Conservation (phyloP, 2,888 invertebrate species). For the Stictocephala bisonia region DNA sequence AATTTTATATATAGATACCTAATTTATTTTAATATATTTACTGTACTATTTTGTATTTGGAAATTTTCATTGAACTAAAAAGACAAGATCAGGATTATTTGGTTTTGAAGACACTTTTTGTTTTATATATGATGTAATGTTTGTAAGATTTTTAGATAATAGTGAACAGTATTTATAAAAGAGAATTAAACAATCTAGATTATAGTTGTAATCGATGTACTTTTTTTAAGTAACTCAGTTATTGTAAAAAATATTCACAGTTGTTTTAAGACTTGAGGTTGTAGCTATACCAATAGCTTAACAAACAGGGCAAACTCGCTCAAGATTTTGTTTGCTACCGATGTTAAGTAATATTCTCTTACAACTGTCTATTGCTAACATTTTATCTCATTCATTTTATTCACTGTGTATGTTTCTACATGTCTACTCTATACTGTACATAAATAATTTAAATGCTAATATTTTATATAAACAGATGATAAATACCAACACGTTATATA, state of each 20-base stretch:
- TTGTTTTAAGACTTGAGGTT: constrained; percentile 29
- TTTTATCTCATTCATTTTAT: not conserved
- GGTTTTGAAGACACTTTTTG: too few relatives aligned
- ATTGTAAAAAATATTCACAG: not conserved
- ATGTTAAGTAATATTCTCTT: constrained; percentile 14
- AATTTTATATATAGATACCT: too few relatives aligned
- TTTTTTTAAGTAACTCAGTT: too few relatives aligned
- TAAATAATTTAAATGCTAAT: constrained; percentile 22
- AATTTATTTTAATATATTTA: too few relatives aligned
- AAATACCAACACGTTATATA: constrained; percentile 15
- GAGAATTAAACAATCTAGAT: too few relatives aligned
- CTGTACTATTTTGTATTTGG: too few relatives aligned
- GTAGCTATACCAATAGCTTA: constrained; percentile 9
- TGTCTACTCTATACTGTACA: constrained; percentile 24
- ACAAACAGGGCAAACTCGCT: constrained; percentile 18
- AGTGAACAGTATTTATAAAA: too few relatives aligned
- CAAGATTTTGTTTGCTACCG: constrained; percentile 22
- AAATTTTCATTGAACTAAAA: too few relatives aligned
- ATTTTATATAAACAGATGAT: constrained; percentile 13
- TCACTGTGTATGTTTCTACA: constrained; percentile 13
- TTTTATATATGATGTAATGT: too few relatives aligned
- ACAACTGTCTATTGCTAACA: constrained; percentile 24
- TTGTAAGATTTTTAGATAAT: too few relatives aligned
- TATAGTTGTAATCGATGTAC: too few relatives aligned
- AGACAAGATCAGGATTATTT: too few relatives aligned